Evolutionary conservation across 1,140 invertebrate genomes (phyloP), one percentile per base, ranked within the genome.

Genomic region (Leptinotarsa defecta): DNA sequence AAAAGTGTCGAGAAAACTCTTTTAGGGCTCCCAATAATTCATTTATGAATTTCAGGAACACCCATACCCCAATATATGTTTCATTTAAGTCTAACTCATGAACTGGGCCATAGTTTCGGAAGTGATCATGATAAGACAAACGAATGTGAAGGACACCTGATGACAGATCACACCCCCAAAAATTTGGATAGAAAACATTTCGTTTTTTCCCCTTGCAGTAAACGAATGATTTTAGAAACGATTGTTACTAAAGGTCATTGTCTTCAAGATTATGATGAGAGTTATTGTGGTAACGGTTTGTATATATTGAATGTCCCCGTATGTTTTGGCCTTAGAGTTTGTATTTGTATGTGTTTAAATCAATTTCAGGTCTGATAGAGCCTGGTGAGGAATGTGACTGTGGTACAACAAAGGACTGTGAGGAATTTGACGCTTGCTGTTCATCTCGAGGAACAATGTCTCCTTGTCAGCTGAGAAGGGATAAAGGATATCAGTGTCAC

Each of bases 401-500:
- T 75, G 81, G 81, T 17, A 61, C 77, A 13, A 75, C 64, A 11
- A 62, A 74, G 34, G 67, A 80, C 22, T 82, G 81, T 73, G 13
- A 72, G 6, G 15, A 62, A 48, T 75, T 61, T 22, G 81, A 82
- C 71, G 75, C 74, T 13, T 82, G 81, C 64, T 82, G 81, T 68
- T 67, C 73, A 13, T 77, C 81, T 4, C 57, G 78, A 63, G 73
- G 75, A 48, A 71, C 63, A 43, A 15, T 17, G n/a, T 34, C 69
- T 48, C 62, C 70, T 2, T 82, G 81, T 65, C 63, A 76, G 48
- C 70, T 81, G 11, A 81, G 81, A 49, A 76, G 74, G 52, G 74
- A 78, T 67, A 63, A 49, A 17, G 79, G 79, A 20, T 86, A 85
- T 70, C 34, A 78, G 48, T 88, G 87, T 74, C 87, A 88, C 71